These are phyloP conservation scores for Ariopsis seemanni DNA, from an alignment of 2,113 vertebrate species.

Conservation along the genomic window DNA sequence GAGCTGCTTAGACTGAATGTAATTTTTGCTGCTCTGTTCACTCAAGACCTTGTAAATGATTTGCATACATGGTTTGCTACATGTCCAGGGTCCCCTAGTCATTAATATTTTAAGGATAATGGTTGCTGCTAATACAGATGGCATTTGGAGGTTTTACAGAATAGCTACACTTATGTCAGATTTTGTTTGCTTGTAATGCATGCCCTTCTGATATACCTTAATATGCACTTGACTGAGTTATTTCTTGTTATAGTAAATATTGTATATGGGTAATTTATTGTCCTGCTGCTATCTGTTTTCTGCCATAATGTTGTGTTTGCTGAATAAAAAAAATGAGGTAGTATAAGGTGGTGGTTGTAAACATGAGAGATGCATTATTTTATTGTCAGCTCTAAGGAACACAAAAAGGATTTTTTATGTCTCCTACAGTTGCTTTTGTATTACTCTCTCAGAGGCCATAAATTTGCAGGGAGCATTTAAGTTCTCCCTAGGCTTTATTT, in stretches of 20 bases:
- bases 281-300: conserved; percentile 63
- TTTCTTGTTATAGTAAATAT: conserved; percentile 67
- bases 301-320: conserved; percentile 59
- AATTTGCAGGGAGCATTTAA: conserved; percentile 70
- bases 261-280: conserved; percentile 67
- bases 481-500: conserved; percentile 62
- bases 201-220: conserved; percentile 41
- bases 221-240: conserved; percentile 63
- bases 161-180: not conserved
- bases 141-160: not conserved
- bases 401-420: conserved; percentile 67
- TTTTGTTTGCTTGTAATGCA: conserved; percentile 31
- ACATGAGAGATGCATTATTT: conserved; percentile 68
- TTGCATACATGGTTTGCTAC: conserved; percentile 24
- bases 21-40: conserved; percentile 33
- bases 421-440: conserved; percentile 76
- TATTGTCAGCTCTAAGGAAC: conserved; percentile 67
- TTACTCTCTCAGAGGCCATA: conserved; percentile 71
- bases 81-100: not conserved
- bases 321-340: conserved; percentile 69
- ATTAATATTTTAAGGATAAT: conserved; percentile 28
- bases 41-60: conserved; percentile 19
- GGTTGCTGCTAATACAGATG: not conserved
- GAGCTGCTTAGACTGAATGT: not conserved
- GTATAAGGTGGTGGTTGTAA: conserved; percentile 59